These are phyloP conservation scores for Elachura formosa DNA, from an alignment of 2,113 vertebrate species.

Conservation along the genomic window DNA sequence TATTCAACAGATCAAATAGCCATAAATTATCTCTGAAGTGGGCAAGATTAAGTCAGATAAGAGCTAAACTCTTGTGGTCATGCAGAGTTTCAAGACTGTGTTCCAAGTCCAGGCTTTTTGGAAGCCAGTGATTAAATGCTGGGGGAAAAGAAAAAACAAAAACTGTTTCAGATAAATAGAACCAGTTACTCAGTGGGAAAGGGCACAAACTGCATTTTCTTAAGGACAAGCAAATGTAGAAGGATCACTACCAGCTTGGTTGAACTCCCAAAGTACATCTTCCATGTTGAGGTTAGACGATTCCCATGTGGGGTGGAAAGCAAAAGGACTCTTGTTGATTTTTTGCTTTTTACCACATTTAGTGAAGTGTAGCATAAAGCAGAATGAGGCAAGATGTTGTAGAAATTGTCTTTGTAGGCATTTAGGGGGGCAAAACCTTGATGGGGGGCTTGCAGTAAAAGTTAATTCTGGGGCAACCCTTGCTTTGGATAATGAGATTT, in stretches of 20 bases:
- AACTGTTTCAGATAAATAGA: constrained; percentile 19
- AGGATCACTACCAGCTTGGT: background rate
- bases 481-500: background rate
- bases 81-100: background rate
- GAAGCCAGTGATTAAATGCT: background rate
- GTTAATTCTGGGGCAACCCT: background rate
- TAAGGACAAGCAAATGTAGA: background rate
- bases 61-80: background rate
- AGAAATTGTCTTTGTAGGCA: background rate
- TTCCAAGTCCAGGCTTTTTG: background rate
- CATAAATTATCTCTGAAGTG: background rate
- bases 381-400: background rate
- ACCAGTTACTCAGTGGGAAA: constrained; percentile 22
- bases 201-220: constrained; percentile 15
- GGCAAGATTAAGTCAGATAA: background rate
- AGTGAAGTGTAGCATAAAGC: background rate
- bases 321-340: background rate
- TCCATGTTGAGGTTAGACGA: background rate
- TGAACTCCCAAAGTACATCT: background rate
- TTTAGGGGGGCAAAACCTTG: background rate
- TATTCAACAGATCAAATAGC: background rate
- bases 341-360: background rate
- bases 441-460: background rate
- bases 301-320: background rate
- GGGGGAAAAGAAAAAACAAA: background rate